These are phyloP conservation scores for Gambelia wislizenii DNA, from an alignment of 2,797 vertebrate genomes.

Conservation along the genomic window DNA sequence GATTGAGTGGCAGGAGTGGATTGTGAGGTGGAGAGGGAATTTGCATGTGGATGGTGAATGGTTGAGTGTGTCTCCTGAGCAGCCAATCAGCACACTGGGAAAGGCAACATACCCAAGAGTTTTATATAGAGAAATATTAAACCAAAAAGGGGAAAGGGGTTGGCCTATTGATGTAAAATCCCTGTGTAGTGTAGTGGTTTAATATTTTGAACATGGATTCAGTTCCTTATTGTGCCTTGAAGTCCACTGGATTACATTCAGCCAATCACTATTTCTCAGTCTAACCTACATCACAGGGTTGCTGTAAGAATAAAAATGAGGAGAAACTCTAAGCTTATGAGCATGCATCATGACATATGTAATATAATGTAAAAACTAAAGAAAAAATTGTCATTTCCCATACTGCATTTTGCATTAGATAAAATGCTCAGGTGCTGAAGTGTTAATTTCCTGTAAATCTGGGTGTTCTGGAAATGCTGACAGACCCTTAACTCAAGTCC, in stretches of 20 bases:
- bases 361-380: background rate
- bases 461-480: conserved; percentile 22
- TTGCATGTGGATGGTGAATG: too few species aligned
- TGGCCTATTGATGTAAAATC: background rate
- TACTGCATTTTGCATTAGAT: background rate
- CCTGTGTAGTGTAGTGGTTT: background rate
- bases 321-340: background rate
- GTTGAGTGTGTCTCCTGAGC: too few species aligned
- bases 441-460: conserved; percentile 16
- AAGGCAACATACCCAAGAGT: too few species aligned
- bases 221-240: background rate
- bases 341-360: too few species aligned
- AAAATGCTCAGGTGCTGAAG: conserved; percentile 5
- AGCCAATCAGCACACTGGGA: too few species aligned
- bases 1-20: too few species aligned
- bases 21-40: too few species aligned
- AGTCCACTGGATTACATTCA: background rate
- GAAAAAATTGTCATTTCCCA: background rate
- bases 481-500: conserved; percentile 19
- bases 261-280: background rate
- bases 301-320: background rate
- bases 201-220: background rate
- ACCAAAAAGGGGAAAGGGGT: too few species aligned
- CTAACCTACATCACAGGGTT: background rate
- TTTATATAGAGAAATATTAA: too few species aligned